A percentile compares a stretch with the other conserved stretches of the same genome.
phyloP scores from a whole-genome alignment of 2,113 vertebrate species.

The Emydocephalus ijimae region DNA sequence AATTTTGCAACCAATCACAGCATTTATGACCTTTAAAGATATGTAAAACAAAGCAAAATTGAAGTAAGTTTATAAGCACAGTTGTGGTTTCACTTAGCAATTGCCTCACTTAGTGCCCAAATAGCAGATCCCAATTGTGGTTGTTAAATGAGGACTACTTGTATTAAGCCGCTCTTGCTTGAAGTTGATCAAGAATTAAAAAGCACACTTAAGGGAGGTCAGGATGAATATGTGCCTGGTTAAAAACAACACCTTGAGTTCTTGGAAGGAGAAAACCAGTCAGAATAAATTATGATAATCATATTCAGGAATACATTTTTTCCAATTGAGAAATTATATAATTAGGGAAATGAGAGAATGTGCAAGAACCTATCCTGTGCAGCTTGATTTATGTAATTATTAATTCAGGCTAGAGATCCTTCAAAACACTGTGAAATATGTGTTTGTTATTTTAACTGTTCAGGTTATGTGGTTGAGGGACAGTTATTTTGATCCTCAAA shows the following conservation, averaged over 20 bases:
- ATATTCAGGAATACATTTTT: not conserved
- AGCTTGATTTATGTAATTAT: not conserved
- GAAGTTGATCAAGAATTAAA: not conserved
- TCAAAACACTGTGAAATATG: not conserved
- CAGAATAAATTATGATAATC: not conserved
- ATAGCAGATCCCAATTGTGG: not conserved
- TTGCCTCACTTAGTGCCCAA: not conserved
- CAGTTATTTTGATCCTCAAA: not conserved
- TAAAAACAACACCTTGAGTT: not conserved
- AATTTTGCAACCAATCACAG: not conserved
- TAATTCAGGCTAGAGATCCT: not conserved
- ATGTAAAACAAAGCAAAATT: not conserved
- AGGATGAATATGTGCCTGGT: not conserved
- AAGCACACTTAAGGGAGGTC: not conserved
- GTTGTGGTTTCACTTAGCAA: not conserved
- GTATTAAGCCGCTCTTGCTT: not conserved
- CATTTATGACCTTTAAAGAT: not conserved
- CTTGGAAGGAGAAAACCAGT: not conserved
- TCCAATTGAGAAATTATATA: not conserved
- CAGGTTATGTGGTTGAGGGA: not conserved
- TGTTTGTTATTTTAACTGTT: not conserved
- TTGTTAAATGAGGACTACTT: not conserved
- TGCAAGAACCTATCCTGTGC: not conserved
- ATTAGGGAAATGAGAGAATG: not conserved
- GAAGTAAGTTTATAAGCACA: not conserved